Evolutionary conservation across 2,888 invertebrate genomes (phyloP).

Genomic region (Ametastegia equiseti): DNA sequence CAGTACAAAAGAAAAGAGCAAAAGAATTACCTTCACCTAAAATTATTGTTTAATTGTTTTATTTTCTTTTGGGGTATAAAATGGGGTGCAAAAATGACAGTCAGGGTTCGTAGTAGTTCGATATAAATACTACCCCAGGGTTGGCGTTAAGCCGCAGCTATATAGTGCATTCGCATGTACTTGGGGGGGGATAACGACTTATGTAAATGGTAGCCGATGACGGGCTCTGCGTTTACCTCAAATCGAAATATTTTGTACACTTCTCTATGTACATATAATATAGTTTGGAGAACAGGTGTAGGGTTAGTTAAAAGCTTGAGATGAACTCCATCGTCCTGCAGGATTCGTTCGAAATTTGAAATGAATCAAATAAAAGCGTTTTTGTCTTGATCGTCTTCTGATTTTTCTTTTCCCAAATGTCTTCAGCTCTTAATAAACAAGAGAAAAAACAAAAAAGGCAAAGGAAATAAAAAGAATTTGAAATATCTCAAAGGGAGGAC

Average conservation of each 20-base stretch:
- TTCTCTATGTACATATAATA: background rate
- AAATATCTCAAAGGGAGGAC: conserved; percentile 38
- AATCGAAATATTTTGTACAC: conserved; percentile 24
- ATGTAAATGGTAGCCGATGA: conserved; percentile 33
- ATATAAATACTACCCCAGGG: conserved; percentile 44
- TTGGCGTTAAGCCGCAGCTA: conserved; percentile 20
- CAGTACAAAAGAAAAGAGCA: too few relatives aligned
- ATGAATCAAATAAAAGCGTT: background rate
- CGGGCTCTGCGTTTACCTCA: conserved; percentile 70
- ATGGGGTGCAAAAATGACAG: background rate
- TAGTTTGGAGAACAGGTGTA: background rate
- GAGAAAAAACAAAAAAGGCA: background rate
- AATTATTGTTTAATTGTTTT: background rate
- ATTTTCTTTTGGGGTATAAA: background rate
- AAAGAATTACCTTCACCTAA: too few relatives aligned
- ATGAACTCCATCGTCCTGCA: background rate
- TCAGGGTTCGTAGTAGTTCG: background rate
- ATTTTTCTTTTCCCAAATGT: background rate
- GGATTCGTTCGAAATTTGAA: background rate
- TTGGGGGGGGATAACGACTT: conserved; percentile 35
- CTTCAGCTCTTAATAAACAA: conserved; percentile 38
- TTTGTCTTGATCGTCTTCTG: background rate
- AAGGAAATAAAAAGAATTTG: conserved; percentile 13
- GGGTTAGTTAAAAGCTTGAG: background rate
- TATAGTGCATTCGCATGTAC: conserved; percentile 42